These are phyloP conservation scores for Rattus norvegicus DNA, from an alignment of 2,113 vertebrate genomes.

Conservation along the genomic window GRCr8 NC_086019.1:236865501-236866000, in stretches of 20 bases:
- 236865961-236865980: neutral
- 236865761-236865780: neutral
- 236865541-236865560: neutral
- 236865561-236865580: neutral
- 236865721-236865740: neutral
- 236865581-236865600: neutral
- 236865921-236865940: neutral
- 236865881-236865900: neutral
- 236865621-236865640: neutral
- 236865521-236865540: neutral
- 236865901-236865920: neutral
- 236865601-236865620: neutral
- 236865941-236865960: neutral
- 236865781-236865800: neutral
- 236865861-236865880: neutral
- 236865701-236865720: neutral
- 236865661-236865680: neutral
- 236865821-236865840: neutral
- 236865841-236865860: neutral
- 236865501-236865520: neutral
- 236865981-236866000: neutral
- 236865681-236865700: neutral
- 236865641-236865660: neutral
- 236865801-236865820: too few relatives aligned
- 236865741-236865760: neutral